Conservation (phyloP, 2,888 invertebrate species). For the Drosophila falleni region DNA sequence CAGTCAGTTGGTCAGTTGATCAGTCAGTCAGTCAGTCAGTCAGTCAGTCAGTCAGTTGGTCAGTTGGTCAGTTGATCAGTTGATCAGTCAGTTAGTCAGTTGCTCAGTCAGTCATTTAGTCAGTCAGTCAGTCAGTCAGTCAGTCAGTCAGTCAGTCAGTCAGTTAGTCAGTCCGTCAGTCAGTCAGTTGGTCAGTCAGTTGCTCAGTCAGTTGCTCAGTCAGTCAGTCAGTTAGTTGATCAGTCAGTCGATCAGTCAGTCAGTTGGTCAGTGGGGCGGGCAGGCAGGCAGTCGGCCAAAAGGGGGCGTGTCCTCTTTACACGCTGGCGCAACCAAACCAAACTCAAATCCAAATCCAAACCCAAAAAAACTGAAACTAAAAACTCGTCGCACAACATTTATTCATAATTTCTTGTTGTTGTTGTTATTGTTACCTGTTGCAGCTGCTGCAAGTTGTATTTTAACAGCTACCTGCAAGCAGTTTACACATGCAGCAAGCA, state of each 20-base stretch:
- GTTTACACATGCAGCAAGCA: slow-evolving; percentile 24
- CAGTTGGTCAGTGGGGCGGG: slow-evolving; percentile 32
- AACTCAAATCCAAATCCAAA: slow-evolving; percentile 13
- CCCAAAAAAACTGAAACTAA: slow-evolving; percentile 26
- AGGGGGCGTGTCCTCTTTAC: slow-evolving; percentile 30
- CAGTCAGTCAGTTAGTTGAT: slow-evolving; percentile 2
- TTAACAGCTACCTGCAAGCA: slow-evolving; percentile 24
- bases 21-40: slow-evolving; percentile 1
- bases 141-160: slow-evolving; percentile 30
- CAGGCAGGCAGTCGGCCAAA: slow-evolving; percentile 17
- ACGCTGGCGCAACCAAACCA: slow-evolving; percentile 43
- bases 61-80: slow-evolving; percentile 8
- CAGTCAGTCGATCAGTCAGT: slow-evolving; percentile 35
- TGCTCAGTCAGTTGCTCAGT: too few relatives aligned
- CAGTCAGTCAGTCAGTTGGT: slow-evolving; percentile 25
- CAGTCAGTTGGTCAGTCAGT: slow-evolving; percentile 3
- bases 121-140: slow-evolving; percentile 41
- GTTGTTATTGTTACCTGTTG: slow-evolving; percentile 6
- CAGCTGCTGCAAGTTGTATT: slow-evolving; percentile 17
- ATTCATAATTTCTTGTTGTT: slow-evolving; percentile 52
- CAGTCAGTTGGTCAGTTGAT: slow-evolving; percentile 5
- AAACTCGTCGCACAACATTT: slow-evolving; percentile 72
- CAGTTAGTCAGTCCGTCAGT: slow-evolving; percentile 5
- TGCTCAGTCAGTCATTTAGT: slow-evolving; percentile 22
- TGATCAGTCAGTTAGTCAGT: slow-evolving; percentile 1